These are phyloP conservation scores for Ploceus nigricollis DNA, from an alignment of 2,113 vertebrate species.

Conservation along the genomic window DNA sequence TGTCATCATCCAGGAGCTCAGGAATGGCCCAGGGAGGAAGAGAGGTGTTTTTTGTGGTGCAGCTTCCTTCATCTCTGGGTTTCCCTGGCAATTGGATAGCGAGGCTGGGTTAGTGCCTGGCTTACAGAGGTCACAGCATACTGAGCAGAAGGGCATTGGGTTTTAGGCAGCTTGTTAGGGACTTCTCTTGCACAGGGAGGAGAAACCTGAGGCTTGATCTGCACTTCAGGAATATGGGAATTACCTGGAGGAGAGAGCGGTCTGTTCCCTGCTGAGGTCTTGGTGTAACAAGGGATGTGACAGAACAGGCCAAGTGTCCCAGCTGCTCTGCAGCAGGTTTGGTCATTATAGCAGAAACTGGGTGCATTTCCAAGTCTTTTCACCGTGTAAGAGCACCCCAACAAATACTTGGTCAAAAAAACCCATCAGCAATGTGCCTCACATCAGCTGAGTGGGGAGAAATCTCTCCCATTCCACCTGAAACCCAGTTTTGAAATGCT, in stretches of 20 bases:
- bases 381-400: background rate
- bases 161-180: background rate
- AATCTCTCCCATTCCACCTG: background rate
- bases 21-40: background rate
- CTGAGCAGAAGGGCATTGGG: background rate
- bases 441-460: background rate
- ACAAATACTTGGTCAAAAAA: background rate
- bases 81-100: background rate
- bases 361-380: background rate
- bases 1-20: background rate
- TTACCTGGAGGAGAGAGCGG: background rate
- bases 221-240: background rate
- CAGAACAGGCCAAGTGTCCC: background rate
- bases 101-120: background rate
- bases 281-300: background rate
- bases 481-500: background rate
- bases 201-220: background rate
- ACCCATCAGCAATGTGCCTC: background rate
- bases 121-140: background rate
- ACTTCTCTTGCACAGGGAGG: background rate
- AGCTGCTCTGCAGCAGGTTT: background rate
- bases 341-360: background rate
- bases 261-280: background rate
- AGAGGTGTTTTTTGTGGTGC: background rate
- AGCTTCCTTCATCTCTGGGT: background rate